Percentiles rank a stretch among this genome's conserved stretches.
Evolutionary conservation across 1,140 invertebrate species (phyloP).

Genomic region (Nasonia vitripennis): DNA sequence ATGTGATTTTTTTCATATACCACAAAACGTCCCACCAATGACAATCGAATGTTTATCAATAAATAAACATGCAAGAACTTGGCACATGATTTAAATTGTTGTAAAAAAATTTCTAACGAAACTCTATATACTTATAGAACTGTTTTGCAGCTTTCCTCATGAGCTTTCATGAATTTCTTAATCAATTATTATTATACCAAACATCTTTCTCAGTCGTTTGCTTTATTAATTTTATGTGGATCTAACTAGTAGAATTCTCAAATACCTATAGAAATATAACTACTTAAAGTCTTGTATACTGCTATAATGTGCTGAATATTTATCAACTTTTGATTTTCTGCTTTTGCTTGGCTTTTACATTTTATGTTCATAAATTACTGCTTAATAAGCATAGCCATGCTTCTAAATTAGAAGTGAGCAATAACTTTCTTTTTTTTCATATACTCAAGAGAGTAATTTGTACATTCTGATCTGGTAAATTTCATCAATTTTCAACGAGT

Average conservation of each 20-base stretch:
- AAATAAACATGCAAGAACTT: conserved; percentile 29
- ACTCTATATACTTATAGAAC: neutral
- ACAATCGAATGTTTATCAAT: conserved; percentile 8
- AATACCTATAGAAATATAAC: neutral
- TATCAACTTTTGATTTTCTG: conserved; percentile 5
- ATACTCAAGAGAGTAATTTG: conserved; percentile 39
- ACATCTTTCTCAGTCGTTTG: conserved; percentile 14
- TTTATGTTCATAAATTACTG: neutral
- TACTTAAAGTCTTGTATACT: neutral
- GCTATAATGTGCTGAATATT: too few relatives aligned
- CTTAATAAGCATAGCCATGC: neutral
- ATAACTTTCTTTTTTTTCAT: conserved; percentile 9
- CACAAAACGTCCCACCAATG: neutral
- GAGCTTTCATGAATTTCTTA: conserved; percentile 32
- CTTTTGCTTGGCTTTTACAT: neutral
- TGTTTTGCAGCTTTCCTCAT: neutral
- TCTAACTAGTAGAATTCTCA: neutral
- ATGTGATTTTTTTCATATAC: neutral
- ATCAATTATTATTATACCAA: conserved; percentile 34
- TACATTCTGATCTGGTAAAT: conserved; percentile 13
- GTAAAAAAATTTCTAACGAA: neutral
- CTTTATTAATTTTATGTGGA: conserved; percentile 21
- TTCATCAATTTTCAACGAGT: conserved; percentile 32
- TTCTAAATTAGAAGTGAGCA: conserved; percentile 7
- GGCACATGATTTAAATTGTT: conserved; percentile 29